Percentiles rank a stretch among this genome's conserved stretches.
phyloP scores from a whole-genome alignment of 2,113 vertebrate genomes.

The Taurulus bubalis region DNA sequence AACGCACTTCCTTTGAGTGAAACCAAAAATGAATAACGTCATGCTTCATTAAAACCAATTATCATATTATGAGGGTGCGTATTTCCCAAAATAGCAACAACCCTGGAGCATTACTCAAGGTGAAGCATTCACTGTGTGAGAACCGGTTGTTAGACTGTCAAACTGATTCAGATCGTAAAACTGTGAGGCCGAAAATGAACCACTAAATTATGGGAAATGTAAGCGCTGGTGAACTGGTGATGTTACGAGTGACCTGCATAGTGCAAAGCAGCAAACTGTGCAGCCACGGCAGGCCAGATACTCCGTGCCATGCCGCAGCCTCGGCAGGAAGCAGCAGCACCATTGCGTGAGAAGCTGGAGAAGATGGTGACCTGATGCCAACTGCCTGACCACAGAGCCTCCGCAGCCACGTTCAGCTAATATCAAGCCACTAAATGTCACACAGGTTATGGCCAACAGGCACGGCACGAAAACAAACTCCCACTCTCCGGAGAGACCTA shows the following conservation, averaged over 20 bases:
- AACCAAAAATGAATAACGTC: neutral
- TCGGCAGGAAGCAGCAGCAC: conserved; percentile 31
- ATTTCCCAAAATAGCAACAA: conserved; percentile 31
- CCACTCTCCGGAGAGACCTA: conserved; percentile 28
- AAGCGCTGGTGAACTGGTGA: neutral
- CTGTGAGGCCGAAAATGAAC: neutral
- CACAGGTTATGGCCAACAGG: conserved; percentile 36
- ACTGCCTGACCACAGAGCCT: conserved; percentile 9
- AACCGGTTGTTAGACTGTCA: conserved; percentile 31
- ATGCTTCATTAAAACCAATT: conserved; percentile 17
- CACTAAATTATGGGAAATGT: neutral
- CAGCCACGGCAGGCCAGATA: neutral
- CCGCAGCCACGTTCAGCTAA: conserved; percentile 5
- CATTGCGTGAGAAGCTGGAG: conserved; percentile 40
- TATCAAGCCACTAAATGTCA: conserved; percentile 67
- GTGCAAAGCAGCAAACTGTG: conserved; percentile 13
- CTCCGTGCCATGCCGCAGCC: neutral
- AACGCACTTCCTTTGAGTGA: conserved; percentile 1
- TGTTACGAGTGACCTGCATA: neutral
- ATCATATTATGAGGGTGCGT: conserved; percentile 19
- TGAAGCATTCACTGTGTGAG: neutral
- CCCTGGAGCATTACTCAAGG: conserved; percentile 10
- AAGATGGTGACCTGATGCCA: conserved; percentile 20
- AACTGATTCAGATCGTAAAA: conserved; percentile 6
- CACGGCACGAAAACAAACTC: conserved; percentile 46